A percentile compares a stretch with the other conserved stretches of the same genome.
Evolutionary conservation across 1,140 invertebrate genomes (phyloP).

Genomic region (Heliothis virescens): DNA sequence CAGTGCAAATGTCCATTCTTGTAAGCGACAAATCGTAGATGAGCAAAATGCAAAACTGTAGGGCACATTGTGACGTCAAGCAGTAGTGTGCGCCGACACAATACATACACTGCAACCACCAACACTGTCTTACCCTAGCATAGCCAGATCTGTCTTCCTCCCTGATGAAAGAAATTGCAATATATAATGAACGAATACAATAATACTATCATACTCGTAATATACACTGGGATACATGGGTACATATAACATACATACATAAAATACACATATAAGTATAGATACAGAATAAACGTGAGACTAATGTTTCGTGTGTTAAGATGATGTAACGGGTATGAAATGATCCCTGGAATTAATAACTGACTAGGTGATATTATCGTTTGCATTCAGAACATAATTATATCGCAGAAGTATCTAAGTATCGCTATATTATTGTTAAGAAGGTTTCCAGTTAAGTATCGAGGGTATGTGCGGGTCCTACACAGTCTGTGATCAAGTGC

Average conservation of each 20-base stretch:
- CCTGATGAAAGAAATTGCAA: slow-evolving; percentile 84
- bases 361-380: slow-evolving; percentile 43
- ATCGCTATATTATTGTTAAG: slow-evolving; percentile 23
- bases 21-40: slow-evolving; percentile 63
- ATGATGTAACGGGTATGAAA: slow-evolving; percentile 33
- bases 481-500: slow-evolving; percentile 38
- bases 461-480: slow-evolving; percentile 41
- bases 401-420: slow-evolving; percentile 50
- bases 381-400: slow-evolving; percentile 68
- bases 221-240: slow-evolving; percentile 57
- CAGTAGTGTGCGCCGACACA: slow-evolving; percentile 67
- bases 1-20: slow-evolving; percentile 64
- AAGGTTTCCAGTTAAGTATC: slow-evolving; percentile 18
- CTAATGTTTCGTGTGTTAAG: slow-evolving; percentile 47
- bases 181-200: slow-evolving; percentile 71
- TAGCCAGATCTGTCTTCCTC: slow-evolving; percentile 85
- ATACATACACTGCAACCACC: slow-evolving; percentile 79
- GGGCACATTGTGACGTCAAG: slow-evolving; percentile 54
- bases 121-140: slow-evolving; percentile 85
- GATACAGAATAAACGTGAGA: slow-evolving; percentile 52
- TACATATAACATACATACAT: slow-evolving; percentile 57
- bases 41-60: slow-evolving; percentile 64
- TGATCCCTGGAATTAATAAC: slow-evolving; percentile 13
- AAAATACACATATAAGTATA: slow-evolving; percentile 53
- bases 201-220: slow-evolving; percentile 44